A percentile compares a stretch with the other conserved stretches of the same genome.
Evolutionary conservation across 2,888 invertebrate species (phyloP).

Genomic region (Zaprionus lineosus): DNA sequence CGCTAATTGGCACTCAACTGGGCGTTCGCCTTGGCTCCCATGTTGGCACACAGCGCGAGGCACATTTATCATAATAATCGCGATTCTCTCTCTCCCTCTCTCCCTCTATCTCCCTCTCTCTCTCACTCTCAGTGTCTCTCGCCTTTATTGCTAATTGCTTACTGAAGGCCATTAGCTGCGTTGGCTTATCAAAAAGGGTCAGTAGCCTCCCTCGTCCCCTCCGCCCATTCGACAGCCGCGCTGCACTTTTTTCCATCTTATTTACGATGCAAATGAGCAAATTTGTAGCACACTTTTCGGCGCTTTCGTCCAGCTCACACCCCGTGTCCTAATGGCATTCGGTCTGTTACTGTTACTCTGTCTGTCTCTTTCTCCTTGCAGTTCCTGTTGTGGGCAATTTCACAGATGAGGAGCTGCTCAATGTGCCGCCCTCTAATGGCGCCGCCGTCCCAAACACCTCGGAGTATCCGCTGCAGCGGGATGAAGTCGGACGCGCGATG

Average conservation of each 20-base stretch:
- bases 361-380: conserved; percentile 66
- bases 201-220: conserved; percentile 4
- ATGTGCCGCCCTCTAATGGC: conserved; percentile 68
- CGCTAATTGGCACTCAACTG: conserved; percentile 61
- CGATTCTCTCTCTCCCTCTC: conserved; percentile 21
- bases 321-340: too few species aligned
- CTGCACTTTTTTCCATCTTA: conserved; percentile 40
- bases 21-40: conserved; percentile 24
- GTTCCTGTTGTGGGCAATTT: conserved; percentile 86
- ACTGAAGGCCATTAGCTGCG: conserved; percentile 53
- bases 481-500: conserved; percentile 85
- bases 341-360: neutral
- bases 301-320: conserved; percentile 3
- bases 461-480: conserved; percentile 87
- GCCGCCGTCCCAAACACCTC: conserved; percentile 83
- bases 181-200: conserved; percentile 65
- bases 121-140: conserved; percentile 17
- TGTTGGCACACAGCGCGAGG: conserved; percentile 48
- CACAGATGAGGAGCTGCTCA: conserved; percentile 85
- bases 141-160: conserved; percentile 63
- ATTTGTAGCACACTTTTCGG: conserved; percentile 33
- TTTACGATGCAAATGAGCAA: conserved; percentile 36
- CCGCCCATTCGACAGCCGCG: neutral
- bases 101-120: conserved; percentile 20
- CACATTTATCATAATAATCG: conserved; percentile 76